Evolutionary conservation across 2,797 vertebrate genomes (phyloP).

Genomic region (Rousettus madagascariensis): DNA sequence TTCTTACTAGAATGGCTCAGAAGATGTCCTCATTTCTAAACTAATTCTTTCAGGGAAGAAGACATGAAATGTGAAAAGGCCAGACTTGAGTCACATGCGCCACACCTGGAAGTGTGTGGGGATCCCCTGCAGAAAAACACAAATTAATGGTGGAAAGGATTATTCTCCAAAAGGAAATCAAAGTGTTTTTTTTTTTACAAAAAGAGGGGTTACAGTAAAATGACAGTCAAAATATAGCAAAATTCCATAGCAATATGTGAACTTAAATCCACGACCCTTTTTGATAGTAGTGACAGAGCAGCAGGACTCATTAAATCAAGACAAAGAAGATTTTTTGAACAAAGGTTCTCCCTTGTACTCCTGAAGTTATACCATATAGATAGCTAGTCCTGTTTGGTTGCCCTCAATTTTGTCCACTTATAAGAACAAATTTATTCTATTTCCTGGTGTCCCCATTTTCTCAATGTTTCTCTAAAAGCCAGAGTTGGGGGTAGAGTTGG

Average conservation of each 20-base stretch:
- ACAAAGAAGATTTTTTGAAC: background rate
- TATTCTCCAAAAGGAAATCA: background rate
- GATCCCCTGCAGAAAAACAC: background rate
- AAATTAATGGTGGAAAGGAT: background rate
- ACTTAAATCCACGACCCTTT: background rate
- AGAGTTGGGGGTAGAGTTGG: constrained; percentile 45
- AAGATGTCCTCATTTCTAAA: background rate
- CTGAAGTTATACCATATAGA: background rate
- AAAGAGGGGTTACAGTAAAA: background rate
- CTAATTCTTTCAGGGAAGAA: background rate
- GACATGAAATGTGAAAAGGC: background rate
- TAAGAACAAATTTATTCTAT: constrained; percentile 28
- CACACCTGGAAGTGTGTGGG: background rate
- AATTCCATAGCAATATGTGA: background rate
- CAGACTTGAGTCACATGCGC: background rate
- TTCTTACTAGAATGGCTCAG: background rate
- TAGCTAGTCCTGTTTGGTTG: background rate
- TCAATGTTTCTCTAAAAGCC: constrained; percentile 50
- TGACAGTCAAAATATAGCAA: background rate
- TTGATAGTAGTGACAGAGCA: background rate
- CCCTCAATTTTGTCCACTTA: constrained; percentile 2
- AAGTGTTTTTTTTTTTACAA: background rate
- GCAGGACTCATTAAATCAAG: background rate
- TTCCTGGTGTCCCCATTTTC: constrained; percentile 53
- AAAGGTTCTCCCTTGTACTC: background rate